Conservation (phyloP, 2,113 vertebrate species). For the Tiliqua scincoides region DNA sequence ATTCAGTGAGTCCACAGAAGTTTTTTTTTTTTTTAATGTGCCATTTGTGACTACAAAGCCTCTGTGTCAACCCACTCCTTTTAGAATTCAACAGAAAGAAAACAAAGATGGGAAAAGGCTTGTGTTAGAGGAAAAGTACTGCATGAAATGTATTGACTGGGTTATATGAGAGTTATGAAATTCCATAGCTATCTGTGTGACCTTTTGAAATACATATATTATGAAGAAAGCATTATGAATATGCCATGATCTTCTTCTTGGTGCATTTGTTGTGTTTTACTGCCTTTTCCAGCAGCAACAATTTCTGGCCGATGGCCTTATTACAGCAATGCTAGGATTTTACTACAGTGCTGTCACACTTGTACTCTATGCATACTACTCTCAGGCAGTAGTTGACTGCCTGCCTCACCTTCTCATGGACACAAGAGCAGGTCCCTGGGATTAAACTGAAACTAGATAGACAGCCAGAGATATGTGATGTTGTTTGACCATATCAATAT, state of each 20-base stretch:
- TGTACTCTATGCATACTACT: not conserved
- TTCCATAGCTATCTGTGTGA: not conserved
- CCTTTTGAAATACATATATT: not conserved
- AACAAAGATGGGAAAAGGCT: no score
- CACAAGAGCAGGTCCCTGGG: not conserved
- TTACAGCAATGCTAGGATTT: not conserved
- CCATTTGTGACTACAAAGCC: no score
- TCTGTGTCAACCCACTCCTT: not conserved
- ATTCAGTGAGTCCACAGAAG: no score
- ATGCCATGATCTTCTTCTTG: no score
- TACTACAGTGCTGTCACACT: not conserved
- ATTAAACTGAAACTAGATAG: not conserved
- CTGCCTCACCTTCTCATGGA: not conserved
- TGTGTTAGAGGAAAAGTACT: not conserved
- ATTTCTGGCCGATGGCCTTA: not conserved
- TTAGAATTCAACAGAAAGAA: not conserved
- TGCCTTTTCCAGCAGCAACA: not conserved
- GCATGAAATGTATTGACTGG: not conserved
- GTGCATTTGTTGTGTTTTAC: not conserved
- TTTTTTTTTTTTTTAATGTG: no score
- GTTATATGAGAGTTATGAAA: not conserved
- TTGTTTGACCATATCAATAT: not conserved
- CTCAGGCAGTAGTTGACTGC: not conserved
- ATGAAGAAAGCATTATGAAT: no score
- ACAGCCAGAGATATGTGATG: not conserved